Conservation (phyloP, 1,140 invertebrate genomes). For the Trichogramma pretiosum region DNA sequence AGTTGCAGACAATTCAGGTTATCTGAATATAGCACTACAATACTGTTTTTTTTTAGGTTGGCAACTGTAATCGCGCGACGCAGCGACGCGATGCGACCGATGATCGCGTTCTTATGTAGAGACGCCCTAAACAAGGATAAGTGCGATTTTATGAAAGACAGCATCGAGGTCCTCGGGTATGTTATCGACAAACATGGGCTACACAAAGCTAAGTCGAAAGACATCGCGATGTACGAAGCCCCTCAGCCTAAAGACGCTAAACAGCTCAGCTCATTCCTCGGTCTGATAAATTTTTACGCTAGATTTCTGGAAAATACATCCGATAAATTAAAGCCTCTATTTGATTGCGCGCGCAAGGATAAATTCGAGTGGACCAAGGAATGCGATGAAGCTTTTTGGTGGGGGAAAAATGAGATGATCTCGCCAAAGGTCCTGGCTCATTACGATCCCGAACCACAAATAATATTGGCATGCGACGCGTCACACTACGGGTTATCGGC, state of each 20-base stretch:
- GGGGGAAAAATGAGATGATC: slow-evolving; percentile 16
- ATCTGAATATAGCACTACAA: too few species aligned
- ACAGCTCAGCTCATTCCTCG: slow-evolving; percentile 15
- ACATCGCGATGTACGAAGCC: slow-evolving; percentile 20
- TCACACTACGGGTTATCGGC: slow-evolving; percentile 13
- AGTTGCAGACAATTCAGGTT: too few species aligned
- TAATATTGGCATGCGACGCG: slow-evolving; percentile 19
- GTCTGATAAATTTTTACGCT: slow-evolving; percentile 15
- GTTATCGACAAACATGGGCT: neutral
- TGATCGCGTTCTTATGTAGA: too few species aligned
- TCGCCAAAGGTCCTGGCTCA: slow-evolving; percentile 22
- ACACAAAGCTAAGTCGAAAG: slow-evolving; percentile 18
- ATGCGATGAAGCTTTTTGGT: slow-evolving; percentile 14
- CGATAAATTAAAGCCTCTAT: slow-evolving; percentile 6
- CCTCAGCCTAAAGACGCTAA: slow-evolving; percentile 20
- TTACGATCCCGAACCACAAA: slow-evolving; percentile 19
- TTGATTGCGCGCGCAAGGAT: slow-evolving; percentile 19
- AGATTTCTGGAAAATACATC: slow-evolving; percentile 15
- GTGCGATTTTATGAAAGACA: neutral
- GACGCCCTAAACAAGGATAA: too few species aligned
- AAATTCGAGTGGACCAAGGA: slow-evolving; percentile 5
- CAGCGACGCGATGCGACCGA: too few species aligned
- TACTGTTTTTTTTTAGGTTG: too few species aligned
- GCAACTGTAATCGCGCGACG: too few species aligned
- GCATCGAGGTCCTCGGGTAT: neutral